These are phyloP conservation scores for human (Homo sapiens) DNA, from an alignment of 2,113 vertebrate species.

Conservation along the genomic window DNA sequence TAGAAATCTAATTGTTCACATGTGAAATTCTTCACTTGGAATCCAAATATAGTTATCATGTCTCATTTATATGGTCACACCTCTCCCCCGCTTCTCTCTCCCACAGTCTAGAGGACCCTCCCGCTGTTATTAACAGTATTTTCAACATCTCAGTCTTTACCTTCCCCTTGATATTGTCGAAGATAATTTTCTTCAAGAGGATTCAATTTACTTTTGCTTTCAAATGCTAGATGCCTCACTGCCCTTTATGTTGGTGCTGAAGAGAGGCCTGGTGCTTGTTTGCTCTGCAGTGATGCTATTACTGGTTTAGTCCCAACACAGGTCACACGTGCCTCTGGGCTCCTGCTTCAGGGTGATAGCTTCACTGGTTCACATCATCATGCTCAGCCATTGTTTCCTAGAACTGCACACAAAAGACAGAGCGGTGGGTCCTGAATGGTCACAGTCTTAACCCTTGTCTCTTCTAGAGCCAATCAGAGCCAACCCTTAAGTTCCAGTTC, in stretches of 20 bases:
- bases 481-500: background rate
- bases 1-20: background rate
- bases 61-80: background rate
- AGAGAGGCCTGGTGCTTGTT: background rate
- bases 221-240: background rate
- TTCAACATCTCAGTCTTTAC: background rate
- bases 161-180: background rate
- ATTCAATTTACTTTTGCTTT: background rate
- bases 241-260: background rate
- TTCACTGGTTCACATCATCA: background rate
- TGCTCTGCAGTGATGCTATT: background rate
- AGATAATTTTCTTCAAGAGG: too few species aligned
- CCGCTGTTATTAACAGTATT: background rate
- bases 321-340: too few species aligned
- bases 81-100: background rate
- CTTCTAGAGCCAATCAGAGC: background rate
- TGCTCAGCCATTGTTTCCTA: background rate
- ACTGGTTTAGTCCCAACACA: background rate
- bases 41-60: background rate
- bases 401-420: background rate
- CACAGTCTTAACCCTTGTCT: background rate
- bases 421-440: background rate
- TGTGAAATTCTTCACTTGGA: background rate
- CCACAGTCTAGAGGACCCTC: background rate
- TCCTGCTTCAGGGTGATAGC: background rate